These are phyloP conservation scores for Chrysolina americana DNA, from an alignment of 2,888 invertebrate species.

Conservation along the genomic window DNA sequence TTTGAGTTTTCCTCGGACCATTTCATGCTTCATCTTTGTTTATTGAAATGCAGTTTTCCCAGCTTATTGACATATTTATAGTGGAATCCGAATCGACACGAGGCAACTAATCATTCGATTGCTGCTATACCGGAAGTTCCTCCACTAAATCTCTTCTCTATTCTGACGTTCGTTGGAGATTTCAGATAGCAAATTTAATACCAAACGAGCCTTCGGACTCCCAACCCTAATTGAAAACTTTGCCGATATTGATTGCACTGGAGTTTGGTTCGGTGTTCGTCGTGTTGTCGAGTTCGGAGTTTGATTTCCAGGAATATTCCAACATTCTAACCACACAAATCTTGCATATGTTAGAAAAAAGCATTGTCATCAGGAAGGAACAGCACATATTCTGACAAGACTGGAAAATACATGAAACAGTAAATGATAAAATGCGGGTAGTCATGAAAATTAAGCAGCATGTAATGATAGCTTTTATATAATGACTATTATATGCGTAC, in stretches of 20 bases:
- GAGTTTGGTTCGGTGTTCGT: background rate
- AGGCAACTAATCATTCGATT: constrained; percentile 6
- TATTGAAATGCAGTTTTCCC: background rate
- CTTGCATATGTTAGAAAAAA: too few relatives aligned
- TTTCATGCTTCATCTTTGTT: background rate
- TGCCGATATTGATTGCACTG: background rate
- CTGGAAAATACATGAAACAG: too few relatives aligned
- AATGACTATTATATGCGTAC: too few relatives aligned
- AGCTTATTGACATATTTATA: background rate
- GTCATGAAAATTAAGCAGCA: too few relatives aligned
- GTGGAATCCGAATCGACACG: background rate
- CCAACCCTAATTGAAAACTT: background rate
- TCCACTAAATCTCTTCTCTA: background rate
- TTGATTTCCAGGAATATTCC: background rate
- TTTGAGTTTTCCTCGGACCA: background rate
- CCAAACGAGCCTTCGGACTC: background rate
- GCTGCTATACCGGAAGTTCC: background rate
- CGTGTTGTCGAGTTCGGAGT: background rate
- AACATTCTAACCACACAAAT: background rate
- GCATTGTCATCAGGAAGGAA: too few relatives aligned
- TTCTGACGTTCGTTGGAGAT: constrained; percentile 5
- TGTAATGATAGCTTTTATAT: too few relatives aligned
- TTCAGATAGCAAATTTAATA: constrained; percentile 1
- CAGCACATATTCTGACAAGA: too few relatives aligned
- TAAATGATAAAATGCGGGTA: too few relatives aligned